phyloP scores from a whole-genome alignment of 92 coral and sea anemone species.

The Epizoanthus illoricatus region DNA sequence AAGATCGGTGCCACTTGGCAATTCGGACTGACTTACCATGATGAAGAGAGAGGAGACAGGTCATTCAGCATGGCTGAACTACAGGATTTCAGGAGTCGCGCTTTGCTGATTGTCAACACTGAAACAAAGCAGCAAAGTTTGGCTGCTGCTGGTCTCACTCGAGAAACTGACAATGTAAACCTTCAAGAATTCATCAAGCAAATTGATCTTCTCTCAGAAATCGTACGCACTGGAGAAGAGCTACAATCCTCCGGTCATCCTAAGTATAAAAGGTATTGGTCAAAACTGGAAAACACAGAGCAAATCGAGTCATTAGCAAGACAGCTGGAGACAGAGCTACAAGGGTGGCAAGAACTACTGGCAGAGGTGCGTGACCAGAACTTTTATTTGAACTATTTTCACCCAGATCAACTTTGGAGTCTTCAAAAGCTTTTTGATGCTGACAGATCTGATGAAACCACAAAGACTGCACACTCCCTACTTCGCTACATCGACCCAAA shows the following conservation, averaged over 20 bases:
- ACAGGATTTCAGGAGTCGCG: conserved; percentile 75
- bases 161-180: conserved; percentile 37
- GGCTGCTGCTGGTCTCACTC: conserved; percentile 23
- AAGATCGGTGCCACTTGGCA: conserved; percentile 38
- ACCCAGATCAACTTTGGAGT: conserved; percentile 72
- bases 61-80: conserved; percentile 46
- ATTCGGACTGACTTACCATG: conserved; percentile 47
- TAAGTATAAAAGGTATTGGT: conserved; percentile 45
- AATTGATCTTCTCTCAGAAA: conserved; percentile 64
- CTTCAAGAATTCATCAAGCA: conserved; percentile 55
- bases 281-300: conserved; percentile 31
- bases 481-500: conserved; percentile 45
- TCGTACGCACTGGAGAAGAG: conserved; percentile 38
- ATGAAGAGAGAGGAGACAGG: conserved; percentile 5
- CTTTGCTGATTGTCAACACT: conserved; percentile 63
- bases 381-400: conserved; percentile 63
- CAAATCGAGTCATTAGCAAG: conserved; percentile 41
- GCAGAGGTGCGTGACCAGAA: conserved; percentile 35
- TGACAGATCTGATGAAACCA: conserved; percentile 23
- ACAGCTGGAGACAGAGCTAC: conserved; percentile 35
- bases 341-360: conserved; percentile 49
- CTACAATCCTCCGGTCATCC: conserved; percentile 67
- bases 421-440: conserved; percentile 52
- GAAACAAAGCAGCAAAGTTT: conserved; percentile 51
- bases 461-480: conserved; percentile 9